phyloP scores from a whole-genome alignment of 30 jellyfish, hydroid and myxozoan species.

The Aurelia coerulea region DNA sequence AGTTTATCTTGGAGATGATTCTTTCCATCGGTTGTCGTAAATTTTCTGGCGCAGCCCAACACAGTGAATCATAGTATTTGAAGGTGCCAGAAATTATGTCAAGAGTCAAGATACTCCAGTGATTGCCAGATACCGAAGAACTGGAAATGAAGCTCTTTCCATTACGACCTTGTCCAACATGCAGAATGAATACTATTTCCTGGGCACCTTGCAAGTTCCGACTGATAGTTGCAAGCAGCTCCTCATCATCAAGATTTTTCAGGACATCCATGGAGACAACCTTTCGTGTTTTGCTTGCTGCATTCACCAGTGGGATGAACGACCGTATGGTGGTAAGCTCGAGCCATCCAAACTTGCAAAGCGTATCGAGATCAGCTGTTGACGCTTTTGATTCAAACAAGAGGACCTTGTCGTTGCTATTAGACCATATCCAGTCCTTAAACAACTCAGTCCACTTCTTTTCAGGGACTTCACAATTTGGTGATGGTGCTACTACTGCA shows the following conservation, averaged over 20 bases:
- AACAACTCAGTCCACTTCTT: neutral
- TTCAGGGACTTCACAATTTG: neutral
- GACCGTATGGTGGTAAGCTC: neutral
- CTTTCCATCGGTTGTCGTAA: neutral
- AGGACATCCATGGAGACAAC: neutral
- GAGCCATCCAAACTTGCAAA: neutral
- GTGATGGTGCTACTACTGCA: neutral
- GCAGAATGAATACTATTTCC: neutral
- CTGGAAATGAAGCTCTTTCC: neutral
- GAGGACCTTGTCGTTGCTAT: neutral
- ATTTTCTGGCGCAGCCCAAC: conserved; percentile 1
- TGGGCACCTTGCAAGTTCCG: neutral
- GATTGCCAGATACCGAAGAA: neutral
- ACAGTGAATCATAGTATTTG: conserved; percentile 6
- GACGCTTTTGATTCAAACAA: neutral
- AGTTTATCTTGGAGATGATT: too few relatives aligned
- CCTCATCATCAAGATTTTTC: neutral
- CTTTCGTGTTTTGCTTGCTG: neutral
- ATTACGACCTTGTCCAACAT: neutral
- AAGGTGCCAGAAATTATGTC: neutral
- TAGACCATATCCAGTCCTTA: conserved; percentile 7
- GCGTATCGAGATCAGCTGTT: neutral
- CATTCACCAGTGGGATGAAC: neutral
- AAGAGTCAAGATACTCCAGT: conserved; percentile 3
- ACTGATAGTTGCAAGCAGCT: neutral